Percentiles rank a stretch among this genome's conserved stretches.
These are phyloP conservation scores for Apamea anceps DNA, from an alignment of 2,888 invertebrate genomes.

Conservation along the genomic window DNA sequence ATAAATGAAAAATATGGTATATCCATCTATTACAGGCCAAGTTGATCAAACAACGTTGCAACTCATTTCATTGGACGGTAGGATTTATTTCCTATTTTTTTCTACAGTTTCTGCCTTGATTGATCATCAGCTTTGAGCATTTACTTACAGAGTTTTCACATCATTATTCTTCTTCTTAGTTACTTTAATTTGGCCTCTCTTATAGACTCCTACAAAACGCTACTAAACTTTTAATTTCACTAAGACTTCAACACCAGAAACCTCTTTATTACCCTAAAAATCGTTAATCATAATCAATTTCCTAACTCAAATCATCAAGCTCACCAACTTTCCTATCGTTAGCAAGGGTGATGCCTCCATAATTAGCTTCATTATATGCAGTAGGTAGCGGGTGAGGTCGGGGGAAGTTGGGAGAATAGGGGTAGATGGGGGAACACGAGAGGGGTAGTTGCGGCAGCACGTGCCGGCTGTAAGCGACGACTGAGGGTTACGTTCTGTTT, in stretches of 20 bases:
- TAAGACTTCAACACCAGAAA: constrained; percentile 8
- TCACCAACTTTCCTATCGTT: constrained; percentile 39
- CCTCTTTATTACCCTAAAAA: constrained; percentile 4
- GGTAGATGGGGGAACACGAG: constrained; percentile 42
- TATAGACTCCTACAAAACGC: not conserved
- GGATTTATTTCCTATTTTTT: not conserved
- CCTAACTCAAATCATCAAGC: constrained; percentile 25
- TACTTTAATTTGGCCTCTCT: not conserved
- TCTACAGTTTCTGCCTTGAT: not conserved
- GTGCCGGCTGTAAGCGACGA: constrained; percentile 62
- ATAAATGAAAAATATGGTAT: not conserved
- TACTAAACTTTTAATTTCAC: not conserved
- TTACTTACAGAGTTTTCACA: not conserved
- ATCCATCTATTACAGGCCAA: not conserved
- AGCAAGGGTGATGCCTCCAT: constrained; percentile 48
- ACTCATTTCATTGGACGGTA: not conserved
- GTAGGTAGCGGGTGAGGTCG: constrained; percentile 40
- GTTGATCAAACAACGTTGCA: not conserved
- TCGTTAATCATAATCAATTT: constrained; percentile 55
- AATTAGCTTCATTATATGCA: constrained; percentile 65
- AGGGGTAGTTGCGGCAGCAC: constrained; percentile 48
- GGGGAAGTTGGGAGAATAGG: constrained; percentile 20
- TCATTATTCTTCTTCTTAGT: no score
- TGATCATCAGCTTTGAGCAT: not conserved
- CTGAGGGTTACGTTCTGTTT: constrained; percentile 30